phyloP scores from a whole-genome alignment of 1,140 invertebrate species.

The Temnothorax nylanderi region DNA sequence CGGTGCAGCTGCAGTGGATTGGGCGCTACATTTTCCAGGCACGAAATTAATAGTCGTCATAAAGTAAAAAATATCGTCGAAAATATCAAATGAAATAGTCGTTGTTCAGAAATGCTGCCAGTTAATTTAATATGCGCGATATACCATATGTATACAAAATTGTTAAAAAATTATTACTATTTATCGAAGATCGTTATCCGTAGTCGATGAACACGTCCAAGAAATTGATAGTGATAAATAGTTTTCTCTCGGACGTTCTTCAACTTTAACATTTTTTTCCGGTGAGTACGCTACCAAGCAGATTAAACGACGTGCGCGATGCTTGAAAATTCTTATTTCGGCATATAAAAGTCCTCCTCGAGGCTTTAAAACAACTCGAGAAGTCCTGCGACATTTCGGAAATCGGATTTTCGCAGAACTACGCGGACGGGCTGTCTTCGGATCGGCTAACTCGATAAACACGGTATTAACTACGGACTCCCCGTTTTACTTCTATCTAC shows the following conservation, averaged over 20 bases:
- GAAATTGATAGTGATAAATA: constrained; percentile 12
- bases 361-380: not conserved
- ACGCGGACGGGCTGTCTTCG: constrained; percentile 6
- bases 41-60: constrained; percentile 48
- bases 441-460: constrained; percentile 40
- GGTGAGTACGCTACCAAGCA: not conserved
- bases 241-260: not conserved
- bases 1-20: constrained; percentile 34
- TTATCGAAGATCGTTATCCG: not conserved
- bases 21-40: constrained; percentile 46
- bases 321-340: not conserved
- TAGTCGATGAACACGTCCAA: not conserved
- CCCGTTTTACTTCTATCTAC: not conserved
- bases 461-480: constrained; percentile 43
- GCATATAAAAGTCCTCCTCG: not conserved
- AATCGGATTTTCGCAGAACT: constrained; percentile 47
- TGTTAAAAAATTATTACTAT: not conserved
- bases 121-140: constrained; percentile 36
- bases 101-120: not conserved
- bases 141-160: not conserved
- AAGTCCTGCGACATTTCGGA: constrained; percentile 40
- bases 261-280: not conserved
- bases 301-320: not conserved
- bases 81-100: constrained; percentile 37
- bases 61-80: constrained; percentile 55